These are phyloP conservation scores for Xenus cinereus DNA, from an alignment of 2,113 vertebrate species.

Conservation along the genomic window DNA sequence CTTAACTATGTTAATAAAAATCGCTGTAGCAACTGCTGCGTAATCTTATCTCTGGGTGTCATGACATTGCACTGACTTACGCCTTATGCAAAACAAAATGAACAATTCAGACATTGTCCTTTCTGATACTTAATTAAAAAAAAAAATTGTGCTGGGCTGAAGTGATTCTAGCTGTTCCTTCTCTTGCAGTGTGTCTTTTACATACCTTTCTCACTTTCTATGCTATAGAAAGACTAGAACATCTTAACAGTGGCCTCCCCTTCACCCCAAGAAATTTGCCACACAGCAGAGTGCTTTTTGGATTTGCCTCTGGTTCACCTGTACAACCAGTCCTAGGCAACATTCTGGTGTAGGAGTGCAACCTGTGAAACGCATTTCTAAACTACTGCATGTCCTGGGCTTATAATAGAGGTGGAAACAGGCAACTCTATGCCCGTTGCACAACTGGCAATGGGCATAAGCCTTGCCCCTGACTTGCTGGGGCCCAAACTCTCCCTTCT, in stretches of 20 bases:
- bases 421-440: too few relatives aligned
- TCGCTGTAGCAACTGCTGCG: accelerated
- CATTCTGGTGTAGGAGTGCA: neutral
- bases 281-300: neutral
- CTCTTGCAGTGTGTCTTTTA: neutral
- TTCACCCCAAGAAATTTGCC: neutral
- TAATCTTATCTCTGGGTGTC: neutral
- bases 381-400: accelerated
- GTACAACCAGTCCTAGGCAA: neutral
- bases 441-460: neutral
- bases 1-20: neutral
- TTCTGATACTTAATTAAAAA: neutral
- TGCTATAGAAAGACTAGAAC: neutral
- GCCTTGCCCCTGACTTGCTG: neutral
- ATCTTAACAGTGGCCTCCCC: neutral
- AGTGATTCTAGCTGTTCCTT: neutral
- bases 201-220: neutral
- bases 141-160: neutral
- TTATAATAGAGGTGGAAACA: neutral
- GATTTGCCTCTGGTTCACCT: neutral
- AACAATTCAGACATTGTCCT: neutral
- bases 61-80: neutral
- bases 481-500: neutral
- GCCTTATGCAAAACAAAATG: neutral
- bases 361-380: neutral